Conservation (phyloP, 1,140 invertebrate genomes). For the Penaeus indicus region DNA sequence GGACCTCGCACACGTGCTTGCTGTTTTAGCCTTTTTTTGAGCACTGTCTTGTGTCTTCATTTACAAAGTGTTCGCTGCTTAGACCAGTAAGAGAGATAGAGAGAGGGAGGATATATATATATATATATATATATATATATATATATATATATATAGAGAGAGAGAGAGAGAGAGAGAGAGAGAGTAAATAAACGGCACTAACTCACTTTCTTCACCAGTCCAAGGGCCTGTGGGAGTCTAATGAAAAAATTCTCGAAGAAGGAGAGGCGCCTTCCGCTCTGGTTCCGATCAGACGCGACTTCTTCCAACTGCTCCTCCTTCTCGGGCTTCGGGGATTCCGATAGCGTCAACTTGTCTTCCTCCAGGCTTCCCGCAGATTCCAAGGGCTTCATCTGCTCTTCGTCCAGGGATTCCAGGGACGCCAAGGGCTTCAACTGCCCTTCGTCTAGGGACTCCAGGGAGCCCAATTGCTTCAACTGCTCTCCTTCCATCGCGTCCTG, state of each 20-base stretch:
- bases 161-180: no score
- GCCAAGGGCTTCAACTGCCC: neutral
- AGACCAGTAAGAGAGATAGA: no score
- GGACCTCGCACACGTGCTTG: no score
- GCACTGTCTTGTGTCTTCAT: no score
- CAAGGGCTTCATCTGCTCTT: neutral
- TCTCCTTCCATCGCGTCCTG: slow-evolving; percentile 16
- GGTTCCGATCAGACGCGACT: neutral
- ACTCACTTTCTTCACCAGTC: slow-evolving; percentile 24
- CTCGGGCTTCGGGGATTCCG: neutral
- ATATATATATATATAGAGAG: no score
- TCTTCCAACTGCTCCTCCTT: neutral
- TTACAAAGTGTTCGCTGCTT: no score
- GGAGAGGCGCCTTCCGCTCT: neutral
- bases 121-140: no score
- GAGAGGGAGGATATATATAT: no score
- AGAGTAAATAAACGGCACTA: neutral
- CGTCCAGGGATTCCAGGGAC: neutral
- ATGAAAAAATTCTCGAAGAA: slow-evolving; percentile 54
- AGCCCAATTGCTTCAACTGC: neutral
- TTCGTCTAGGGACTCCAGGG: slow-evolving; percentile 21
- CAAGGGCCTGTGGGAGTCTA: slow-evolving; percentile 27
- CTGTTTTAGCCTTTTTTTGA: no score
- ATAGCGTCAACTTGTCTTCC: neutral
- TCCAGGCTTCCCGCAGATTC: neutral